Conservation (phyloP, 2,888 invertebrate genomes). For the Endomychus coccineus region DNA sequence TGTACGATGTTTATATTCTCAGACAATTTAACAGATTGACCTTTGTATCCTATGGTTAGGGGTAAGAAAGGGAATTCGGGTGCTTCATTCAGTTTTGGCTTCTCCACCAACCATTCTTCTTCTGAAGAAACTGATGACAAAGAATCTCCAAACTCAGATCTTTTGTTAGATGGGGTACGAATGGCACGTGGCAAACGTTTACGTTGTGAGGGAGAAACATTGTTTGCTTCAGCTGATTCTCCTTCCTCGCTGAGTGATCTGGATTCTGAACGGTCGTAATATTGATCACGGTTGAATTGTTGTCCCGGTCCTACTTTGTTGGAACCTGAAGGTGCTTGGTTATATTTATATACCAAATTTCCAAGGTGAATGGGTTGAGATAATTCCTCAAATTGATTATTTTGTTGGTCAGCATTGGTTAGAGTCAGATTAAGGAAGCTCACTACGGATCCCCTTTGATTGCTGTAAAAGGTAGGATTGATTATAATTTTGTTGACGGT, state of each 20-base stretch:
- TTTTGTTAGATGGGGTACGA: background rate
- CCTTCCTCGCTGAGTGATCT: background rate
- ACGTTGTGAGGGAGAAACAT: too few species aligned
- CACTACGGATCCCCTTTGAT: constrained; percentile 48
- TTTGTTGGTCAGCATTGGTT: constrained; percentile 30
- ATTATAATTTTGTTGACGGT: constrained; percentile 55
- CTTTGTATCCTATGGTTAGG: constrained; percentile 43
- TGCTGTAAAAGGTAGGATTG: constrained; percentile 51
- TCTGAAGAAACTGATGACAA: constrained; percentile 16
- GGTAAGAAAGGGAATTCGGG: constrained; percentile 44
- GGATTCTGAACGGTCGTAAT: background rate
- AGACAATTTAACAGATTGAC: constrained; percentile 37
- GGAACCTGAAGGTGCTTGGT: constrained; percentile 35
- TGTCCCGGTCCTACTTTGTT: constrained; percentile 27
- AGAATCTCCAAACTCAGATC: background rate
- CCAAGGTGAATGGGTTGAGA: constrained; percentile 45
- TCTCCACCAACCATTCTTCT: constrained; percentile 25
- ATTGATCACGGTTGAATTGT: constrained; percentile 3
- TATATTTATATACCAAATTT: constrained; percentile 50
- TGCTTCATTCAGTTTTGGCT: constrained; percentile 31
- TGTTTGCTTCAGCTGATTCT: constrained; percentile 2
- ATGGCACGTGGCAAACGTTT: constrained; percentile 8
- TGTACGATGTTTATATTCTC: constrained; percentile 24
- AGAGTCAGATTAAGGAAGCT: constrained; percentile 53
- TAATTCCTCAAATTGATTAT: constrained; percentile 41